Percentiles rank a stretch among this genome's conserved stretches.
These are phyloP conservation scores for Andrena trimmerana DNA, from an alignment of 2,888 invertebrate genomes.

Conservation along the genomic window DNA sequence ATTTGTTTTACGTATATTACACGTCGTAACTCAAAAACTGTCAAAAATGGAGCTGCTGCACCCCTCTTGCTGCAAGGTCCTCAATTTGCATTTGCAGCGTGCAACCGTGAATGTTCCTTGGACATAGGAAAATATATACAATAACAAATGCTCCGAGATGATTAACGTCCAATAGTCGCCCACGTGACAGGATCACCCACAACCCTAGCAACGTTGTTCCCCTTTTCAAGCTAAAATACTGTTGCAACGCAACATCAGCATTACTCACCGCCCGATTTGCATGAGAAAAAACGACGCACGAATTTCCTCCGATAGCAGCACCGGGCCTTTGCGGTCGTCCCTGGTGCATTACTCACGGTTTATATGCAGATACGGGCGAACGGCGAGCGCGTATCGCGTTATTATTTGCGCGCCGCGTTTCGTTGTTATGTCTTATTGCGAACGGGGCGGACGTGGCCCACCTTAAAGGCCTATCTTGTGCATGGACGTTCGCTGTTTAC, in stretches of 20 bases:
- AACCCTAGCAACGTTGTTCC: constrained; percentile 16
- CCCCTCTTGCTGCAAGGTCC: too few species aligned
- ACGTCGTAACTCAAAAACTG: too few species aligned
- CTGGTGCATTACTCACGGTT: constrained; percentile 37
- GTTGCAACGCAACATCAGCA: constrained; percentile 1
- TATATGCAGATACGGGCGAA: constrained; percentile 31
- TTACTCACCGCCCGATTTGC: constrained; percentile 5
- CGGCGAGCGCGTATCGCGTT: constrained; percentile 45
- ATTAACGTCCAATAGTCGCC: not conserved
- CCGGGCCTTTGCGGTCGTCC: not conserved
- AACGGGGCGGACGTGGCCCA: constrained; percentile 17
- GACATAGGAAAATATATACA: not conserved
- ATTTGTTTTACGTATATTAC: too few species aligned
- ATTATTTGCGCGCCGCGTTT: constrained; percentile 49
- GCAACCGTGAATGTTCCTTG: not conserved
- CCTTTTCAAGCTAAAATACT: constrained; percentile 15
- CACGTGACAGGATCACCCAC: constrained; percentile 4
- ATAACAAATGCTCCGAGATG: not conserved
- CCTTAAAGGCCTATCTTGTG: constrained; percentile 45
- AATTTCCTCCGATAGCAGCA: constrained; percentile 11
- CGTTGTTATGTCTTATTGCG: constrained; percentile 66
- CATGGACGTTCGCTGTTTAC: constrained; percentile 15
- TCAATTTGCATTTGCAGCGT: too few species aligned
- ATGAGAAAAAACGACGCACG: not conserved
- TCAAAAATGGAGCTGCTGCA: too few species aligned